phyloP scores from a whole-genome alignment of 1,140 invertebrate genomes.

The Tetraneura akinire region DNA sequence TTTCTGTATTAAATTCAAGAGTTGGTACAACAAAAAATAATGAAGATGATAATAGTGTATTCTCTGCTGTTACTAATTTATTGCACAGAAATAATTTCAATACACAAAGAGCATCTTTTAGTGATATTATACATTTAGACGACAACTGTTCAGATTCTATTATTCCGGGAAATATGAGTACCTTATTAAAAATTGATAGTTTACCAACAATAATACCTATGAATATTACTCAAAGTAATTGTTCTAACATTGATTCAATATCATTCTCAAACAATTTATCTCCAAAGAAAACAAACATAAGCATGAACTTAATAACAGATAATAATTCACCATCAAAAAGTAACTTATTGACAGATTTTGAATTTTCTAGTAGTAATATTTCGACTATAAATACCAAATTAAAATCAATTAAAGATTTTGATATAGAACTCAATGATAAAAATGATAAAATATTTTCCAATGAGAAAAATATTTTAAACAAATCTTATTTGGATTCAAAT shows the following conservation, averaged over 20 bases:
- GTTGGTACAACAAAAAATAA: background rate
- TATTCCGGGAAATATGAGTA: background rate
- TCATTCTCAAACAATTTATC: background rate
- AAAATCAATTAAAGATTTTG: slow-evolving; percentile 11
- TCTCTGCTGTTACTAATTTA: background rate
- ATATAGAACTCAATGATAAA: too few species aligned
- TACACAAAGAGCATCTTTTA: background rate
- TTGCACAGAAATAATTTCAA: background rate
- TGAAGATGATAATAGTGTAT: background rate
- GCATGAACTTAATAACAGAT: background rate
- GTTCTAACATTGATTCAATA: background rate
- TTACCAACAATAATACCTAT: background rate
- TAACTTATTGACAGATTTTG: background rate
- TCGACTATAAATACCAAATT: background rate
- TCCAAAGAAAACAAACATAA: background rate
- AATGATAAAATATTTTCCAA: background rate
- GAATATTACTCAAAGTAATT: background rate
- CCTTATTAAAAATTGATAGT: background rate
- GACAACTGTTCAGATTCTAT: slow-evolving; percentile 20
- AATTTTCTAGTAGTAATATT: background rate
- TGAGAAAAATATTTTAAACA: background rate
- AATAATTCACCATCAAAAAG: background rate
- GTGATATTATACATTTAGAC: background rate
- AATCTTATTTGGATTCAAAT: background rate
- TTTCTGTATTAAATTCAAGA: background rate